phyloP scores from a whole-genome alignment of 2,113 vertebrate genomes.

The Pelmatolapia mariae region DNA sequence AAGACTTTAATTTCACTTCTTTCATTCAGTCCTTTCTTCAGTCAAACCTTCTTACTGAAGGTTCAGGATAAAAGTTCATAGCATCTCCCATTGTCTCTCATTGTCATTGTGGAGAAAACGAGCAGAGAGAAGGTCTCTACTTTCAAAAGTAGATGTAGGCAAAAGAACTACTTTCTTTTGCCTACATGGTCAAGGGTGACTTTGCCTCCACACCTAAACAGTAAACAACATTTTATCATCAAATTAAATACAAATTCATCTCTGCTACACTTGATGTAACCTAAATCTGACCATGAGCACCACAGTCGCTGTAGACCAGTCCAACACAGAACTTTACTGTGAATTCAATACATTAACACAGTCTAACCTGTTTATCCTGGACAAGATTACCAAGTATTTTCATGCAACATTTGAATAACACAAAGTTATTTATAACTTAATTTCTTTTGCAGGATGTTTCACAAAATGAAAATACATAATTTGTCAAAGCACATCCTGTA shows the following conservation, averaged over 20 bases:
- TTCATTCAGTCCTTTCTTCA: background rate
- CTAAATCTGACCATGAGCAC: background rate
- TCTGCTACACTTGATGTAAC: background rate
- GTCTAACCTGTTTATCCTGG: background rate
- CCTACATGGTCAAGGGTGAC: background rate
- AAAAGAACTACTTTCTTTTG: background rate
- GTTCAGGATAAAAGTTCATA: background rate
- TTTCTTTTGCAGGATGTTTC: background rate
- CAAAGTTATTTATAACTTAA: background rate
- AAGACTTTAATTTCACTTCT: background rate
- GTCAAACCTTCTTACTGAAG: background rate
- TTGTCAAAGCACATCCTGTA: background rate
- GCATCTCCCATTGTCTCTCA: background rate
- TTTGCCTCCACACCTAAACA: background rate
- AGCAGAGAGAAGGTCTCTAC: background rate
- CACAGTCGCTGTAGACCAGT: background rate
- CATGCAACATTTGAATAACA: background rate
- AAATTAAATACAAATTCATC: background rate
- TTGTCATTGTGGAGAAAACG: background rate
- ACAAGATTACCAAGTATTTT: background rate
- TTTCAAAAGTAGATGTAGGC: no score
- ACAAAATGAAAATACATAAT: background rate
- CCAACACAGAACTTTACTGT: background rate
- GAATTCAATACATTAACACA: background rate
- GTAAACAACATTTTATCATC: background rate